Evolutionary conservation across 92 coral and sea anemone genomes (phyloP).

Genomic region (Zoanthus sociatus): DNA sequence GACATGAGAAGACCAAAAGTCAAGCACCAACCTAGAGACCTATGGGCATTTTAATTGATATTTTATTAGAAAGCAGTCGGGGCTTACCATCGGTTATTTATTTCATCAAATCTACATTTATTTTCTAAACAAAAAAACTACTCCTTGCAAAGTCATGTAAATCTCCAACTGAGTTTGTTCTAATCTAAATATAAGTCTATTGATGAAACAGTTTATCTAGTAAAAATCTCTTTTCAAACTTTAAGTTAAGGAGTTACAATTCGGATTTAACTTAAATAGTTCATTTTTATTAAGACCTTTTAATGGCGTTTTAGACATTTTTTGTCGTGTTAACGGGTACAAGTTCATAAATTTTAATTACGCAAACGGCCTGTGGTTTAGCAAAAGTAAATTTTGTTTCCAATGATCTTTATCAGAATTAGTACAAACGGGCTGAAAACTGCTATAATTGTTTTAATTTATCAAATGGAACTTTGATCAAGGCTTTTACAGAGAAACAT

Average conservation of each 20-base stretch:
- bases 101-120: background rate
- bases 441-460: slow-evolving; percentile 14
- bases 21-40: slow-evolving; percentile 6
- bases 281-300: background rate
- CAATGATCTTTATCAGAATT: slow-evolving; percentile 43
- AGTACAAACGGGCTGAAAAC: slow-evolving; percentile 28
- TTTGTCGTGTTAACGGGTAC: slow-evolving; percentile 8
- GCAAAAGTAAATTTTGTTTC: slow-evolving; percentile 4
- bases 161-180: background rate
- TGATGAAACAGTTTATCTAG: background rate
- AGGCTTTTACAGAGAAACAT: background rate
- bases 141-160: background rate
- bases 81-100: background rate
- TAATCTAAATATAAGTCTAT: background rate
- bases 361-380: slow-evolving; percentile 37
- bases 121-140: background rate
- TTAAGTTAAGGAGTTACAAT: background rate
- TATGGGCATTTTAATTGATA: background rate
- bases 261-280: background rate
- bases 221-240: background rate
- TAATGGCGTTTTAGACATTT: background rate
- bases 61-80: slow-evolving; percentile 9
- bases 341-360: slow-evolving; percentile 38
- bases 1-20: slow-evolving; percentile 4
- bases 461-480: background rate